Conservation (phyloP, 2,113 vertebrate genomes). For the Apus apus region DNA sequence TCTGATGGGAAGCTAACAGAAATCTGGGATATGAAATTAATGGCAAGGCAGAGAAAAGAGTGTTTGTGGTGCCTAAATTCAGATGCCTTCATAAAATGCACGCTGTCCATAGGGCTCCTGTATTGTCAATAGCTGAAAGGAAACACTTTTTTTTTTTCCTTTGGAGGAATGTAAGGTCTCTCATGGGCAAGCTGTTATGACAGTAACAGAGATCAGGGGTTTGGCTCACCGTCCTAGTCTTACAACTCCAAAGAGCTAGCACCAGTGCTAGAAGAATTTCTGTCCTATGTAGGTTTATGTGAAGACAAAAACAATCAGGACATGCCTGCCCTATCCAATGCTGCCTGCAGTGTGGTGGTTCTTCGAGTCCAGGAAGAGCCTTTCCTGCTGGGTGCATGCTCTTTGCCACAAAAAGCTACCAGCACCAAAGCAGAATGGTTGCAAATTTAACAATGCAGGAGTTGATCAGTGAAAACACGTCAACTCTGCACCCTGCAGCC, state of each 20-base stretch:
- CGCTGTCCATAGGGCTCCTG: not conserved
- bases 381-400: not conserved
- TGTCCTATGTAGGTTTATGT: not conserved
- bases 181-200: not conserved
- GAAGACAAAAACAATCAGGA: not conserved
- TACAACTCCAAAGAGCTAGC: not conserved
- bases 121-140: not conserved
- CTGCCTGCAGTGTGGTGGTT: not conserved
- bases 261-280: not conserved
- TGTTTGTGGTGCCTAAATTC: not conserved
- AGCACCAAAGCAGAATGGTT: not conserved
- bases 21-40: not conserved
- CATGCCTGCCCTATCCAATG: not conserved
- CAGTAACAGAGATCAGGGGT: not conserved
- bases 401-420: not conserved
- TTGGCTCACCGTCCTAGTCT: not conserved
- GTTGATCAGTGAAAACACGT: not conserved
- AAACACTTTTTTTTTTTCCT: fast-evolving
- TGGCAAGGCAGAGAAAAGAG: not conserved
- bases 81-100: not conserved
- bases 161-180: not conserved
- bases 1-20: not conserved
- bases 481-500: not conserved
- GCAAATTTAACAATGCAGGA: not conserved
- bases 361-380: not conserved